Evolutionary conservation across 2,797 vertebrate species (phyloP).

Genomic region (Melanotaenia parkinsoni): DNA sequence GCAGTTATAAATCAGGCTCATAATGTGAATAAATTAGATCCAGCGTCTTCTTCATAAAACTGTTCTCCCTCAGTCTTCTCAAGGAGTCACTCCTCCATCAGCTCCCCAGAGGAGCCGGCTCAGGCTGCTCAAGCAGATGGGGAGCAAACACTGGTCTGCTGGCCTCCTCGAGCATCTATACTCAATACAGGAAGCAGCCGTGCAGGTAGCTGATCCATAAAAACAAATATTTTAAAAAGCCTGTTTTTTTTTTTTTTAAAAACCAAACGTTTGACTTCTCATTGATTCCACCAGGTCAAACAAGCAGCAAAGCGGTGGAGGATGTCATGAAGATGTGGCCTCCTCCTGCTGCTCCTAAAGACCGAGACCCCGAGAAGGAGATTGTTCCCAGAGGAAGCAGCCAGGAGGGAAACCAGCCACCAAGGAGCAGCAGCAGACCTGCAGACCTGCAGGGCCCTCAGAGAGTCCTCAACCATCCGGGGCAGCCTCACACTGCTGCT

Average conservation of each 20-base stretch:
- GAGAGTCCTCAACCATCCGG: constrained; percentile 29
- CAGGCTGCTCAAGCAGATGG: constrained; percentile 56
- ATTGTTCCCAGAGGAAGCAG: constrained; percentile 4
- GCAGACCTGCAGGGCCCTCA: constrained; percentile 21
- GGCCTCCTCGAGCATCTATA: constrained; percentile 80
- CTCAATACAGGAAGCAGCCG: constrained; percentile 47
- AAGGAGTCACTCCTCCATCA: constrained; percentile 31
- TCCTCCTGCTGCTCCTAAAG: constrained; percentile 75
- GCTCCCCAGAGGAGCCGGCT: constrained; percentile 43
- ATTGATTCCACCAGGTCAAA: constrained; percentile 18
- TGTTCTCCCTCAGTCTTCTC: constrained; percentile 42
- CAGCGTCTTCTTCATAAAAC: constrained; percentile 5
- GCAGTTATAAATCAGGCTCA: constrained; percentile 16
- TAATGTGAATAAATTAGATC: neutral
- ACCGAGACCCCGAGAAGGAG: constrained; percentile 48
- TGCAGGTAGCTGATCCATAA: constrained; percentile 59
- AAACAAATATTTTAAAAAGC: too few species aligned
- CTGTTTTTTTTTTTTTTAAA: too few species aligned
- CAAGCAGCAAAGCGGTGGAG: constrained; percentile 63
- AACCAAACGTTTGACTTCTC: neutral
- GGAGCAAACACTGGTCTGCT: constrained; percentile 74
- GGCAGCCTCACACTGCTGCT: constrained; percentile 8
- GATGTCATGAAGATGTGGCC: constrained; percentile 85
- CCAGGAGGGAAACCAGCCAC: constrained; percentile 34
- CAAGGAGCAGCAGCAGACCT: constrained; percentile 29